Percentiles rank a stretch among this genome's conserved stretches.
phyloP scores from a whole-genome alignment of 2,888 invertebrate species.

The Nephrotoma guestfalica region DNA sequence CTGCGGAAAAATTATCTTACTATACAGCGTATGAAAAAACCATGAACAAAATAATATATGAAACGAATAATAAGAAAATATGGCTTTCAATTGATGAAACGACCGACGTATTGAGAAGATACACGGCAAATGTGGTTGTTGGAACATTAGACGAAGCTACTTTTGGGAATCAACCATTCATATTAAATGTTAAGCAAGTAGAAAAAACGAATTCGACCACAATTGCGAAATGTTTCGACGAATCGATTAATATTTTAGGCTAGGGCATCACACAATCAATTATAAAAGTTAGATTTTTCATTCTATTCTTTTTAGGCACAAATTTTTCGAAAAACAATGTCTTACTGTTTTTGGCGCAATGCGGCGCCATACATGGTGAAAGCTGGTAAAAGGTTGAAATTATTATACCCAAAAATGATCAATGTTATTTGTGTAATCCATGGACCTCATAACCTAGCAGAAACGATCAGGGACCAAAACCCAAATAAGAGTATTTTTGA shows the following conservation, averaged over 20 bases:
- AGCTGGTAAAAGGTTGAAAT: too few relatives aligned
- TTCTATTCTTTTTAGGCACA: too few relatives aligned
- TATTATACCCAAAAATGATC: background rate
- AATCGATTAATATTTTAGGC: background rate
- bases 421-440: slow-evolving; percentile 17
- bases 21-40: background rate
- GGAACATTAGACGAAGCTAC: background rate
- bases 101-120: background rate
- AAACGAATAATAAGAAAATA: background rate
- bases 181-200: background rate
- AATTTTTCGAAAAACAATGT: too few relatives aligned
- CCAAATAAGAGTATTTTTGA: too few relatives aligned
- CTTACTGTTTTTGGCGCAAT: too few relatives aligned
- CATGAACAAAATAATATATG: background rate
- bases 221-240: background rate
- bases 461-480: slow-evolving; percentile 13
- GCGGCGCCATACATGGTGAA: too few relatives aligned
- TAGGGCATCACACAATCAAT: background rate
- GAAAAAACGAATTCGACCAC: background rate
- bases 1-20: background rate
- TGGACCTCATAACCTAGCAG: slow-evolving; percentile 18
- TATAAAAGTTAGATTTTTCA: too few relatives aligned
- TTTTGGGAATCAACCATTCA: background rate
- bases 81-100: background rate
- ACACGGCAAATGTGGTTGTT: background rate